Base-by-base conservation (phyloP, 1,140 invertebrate genomes). In the Drosophila sproati region DNA sequence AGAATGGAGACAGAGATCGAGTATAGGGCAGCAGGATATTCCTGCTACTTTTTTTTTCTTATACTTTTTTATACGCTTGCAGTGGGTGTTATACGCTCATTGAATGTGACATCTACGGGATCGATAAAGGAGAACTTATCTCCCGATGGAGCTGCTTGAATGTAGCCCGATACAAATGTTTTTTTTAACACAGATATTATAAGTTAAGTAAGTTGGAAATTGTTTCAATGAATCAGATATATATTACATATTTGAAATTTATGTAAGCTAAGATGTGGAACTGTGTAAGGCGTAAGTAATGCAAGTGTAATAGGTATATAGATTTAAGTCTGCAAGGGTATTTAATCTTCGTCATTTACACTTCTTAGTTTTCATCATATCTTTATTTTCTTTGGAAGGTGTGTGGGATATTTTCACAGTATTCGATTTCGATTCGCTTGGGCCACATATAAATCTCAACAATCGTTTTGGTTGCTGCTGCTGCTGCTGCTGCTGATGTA, bases 341-440 rank as follows among this genome's bases (percentile, higher is more conserved):
- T 63, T 63, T 12, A 8, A 8, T 7, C n/a, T 35, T 51, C 45
- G 34, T 5, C 28, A 48, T 12, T 7, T 4, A 12, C 37, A 39
- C 37, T 57, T 41, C 28, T 56, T 20, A 20, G 20, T 41, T 6
- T 10, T 28, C 7, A 28, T 7, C 34, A 10, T 52, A 39, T 39
- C 20, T 39, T 51, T 12, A 56, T 51, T 41, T 64, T 47, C 32
- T 67, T 45, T 28, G 43, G 37, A 41, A 51, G 34, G 39, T 68
- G 55, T 28, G n/a, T 20, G 52, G n/a, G 35, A 10, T 34, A 45
- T 77, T 59, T 73, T 76, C 66, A 63, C 74, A 77, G 83, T 67
- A 78, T 83, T 89, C 80, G 80, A 88, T 83, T 88, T 89, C 74
- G 85, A 88, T 87, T 76, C 75, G 71, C 69, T 66, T 73, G 55